Percentiles rank a stretch among this genome's conserved stretches.
Conservation (phyloP, 2,888 invertebrate genomes). For the Punctoribates punctum region DNA sequence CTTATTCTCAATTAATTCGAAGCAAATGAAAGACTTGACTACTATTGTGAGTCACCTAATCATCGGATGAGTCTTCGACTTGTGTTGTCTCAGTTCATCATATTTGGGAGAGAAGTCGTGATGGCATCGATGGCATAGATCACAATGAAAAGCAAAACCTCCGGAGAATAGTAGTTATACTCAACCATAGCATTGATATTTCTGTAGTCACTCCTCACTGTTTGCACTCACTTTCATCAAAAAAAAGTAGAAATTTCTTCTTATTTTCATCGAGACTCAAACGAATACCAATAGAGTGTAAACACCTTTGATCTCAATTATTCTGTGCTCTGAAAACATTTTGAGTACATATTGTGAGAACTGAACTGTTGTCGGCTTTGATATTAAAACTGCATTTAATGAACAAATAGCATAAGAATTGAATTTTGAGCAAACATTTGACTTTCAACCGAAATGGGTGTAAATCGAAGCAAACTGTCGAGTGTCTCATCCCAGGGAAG, state of each 20-base stretch:
- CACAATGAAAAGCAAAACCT: slow-evolving; percentile 2
- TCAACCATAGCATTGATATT: not conserved
- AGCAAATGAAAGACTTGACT: too few relatives aligned
- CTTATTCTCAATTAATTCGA: not conserved
- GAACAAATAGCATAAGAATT: not conserved
- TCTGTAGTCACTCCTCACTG: not conserved
- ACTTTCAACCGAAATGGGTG: slow-evolving; percentile 16
- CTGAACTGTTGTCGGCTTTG: not conserved
- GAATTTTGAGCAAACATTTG: not conserved
- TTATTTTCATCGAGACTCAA: too few relatives aligned
- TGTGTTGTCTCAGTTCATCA: not conserved
- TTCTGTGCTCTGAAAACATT: too few relatives aligned
- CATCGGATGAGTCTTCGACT: not conserved
- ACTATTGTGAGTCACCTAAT: too few relatives aligned
- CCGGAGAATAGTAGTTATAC: not conserved
- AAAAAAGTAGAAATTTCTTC: not conserved
- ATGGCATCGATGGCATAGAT: not conserved
- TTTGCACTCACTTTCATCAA: not conserved
- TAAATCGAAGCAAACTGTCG: slow-evolving; percentile 38
- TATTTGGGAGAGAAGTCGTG: too few relatives aligned
- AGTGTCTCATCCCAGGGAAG: slow-evolving; percentile 27
- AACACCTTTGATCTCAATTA: too few relatives aligned
- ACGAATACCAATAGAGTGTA: too few relatives aligned
- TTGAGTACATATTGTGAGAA: too few relatives aligned
- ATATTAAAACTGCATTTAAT: not conserved